These are phyloP conservation scores for Tretioscincus oriximinensis DNA, from an alignment of 2,113 vertebrate genomes.

Conservation along the genomic window DNA sequence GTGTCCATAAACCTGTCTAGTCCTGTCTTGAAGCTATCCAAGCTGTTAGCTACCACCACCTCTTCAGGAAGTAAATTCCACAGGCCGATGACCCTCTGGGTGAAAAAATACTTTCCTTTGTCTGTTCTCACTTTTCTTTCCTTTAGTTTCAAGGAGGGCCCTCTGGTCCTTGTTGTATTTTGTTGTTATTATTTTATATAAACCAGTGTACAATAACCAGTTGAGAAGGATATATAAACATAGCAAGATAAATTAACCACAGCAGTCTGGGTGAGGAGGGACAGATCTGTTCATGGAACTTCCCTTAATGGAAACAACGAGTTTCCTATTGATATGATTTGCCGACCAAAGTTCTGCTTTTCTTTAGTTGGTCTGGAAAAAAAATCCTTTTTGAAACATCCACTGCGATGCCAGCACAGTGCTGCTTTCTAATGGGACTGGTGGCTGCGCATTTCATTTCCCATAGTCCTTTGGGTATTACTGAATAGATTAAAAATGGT, in stretches of 20 bases:
- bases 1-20: too few relatives aligned
- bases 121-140: too few relatives aligned
- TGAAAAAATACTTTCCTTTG: too few relatives aligned
- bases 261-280: not conserved
- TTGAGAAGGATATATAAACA: not conserved
- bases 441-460: not conserved
- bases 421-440: not conserved
- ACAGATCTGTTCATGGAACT: not conserved
- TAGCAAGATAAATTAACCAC: not conserved
- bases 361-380: not conserved
- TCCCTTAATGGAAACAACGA: not conserved
- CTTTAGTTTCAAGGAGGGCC: too few relatives aligned
- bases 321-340: not conserved
- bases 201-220: conserved; percentile 50
- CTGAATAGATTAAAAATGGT: not conserved
- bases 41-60: too few relatives aligned
- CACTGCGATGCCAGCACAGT: not conserved
- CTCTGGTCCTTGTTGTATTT: too few relatives aligned
- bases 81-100: too few relatives aligned
- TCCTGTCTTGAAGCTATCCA: too few relatives aligned
- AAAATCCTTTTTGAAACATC: not conserved
- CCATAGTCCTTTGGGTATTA: not conserved
- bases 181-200: conserved; percentile 40
- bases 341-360: not conserved
- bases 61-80: too few relatives aligned